Base-by-base conservation (phyloP, 1,140 invertebrate species). In the Chelonus insularis region DNA sequence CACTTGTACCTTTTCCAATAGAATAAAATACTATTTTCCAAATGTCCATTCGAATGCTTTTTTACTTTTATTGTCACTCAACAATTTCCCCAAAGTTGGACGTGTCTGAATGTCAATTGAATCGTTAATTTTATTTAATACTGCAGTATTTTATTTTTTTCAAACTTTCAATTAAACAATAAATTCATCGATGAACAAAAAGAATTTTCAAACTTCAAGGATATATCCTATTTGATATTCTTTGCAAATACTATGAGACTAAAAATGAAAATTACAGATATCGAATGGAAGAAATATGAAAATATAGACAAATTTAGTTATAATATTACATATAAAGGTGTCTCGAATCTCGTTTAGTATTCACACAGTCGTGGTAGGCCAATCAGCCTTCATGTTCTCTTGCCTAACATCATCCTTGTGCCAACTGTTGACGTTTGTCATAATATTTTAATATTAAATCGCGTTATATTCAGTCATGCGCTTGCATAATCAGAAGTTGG, bases 391-490 rank as follows among this genome's bases (percentile, higher is more conserved):
- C 69, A 65, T 61, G 37, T 57, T 72, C 73, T 74, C 73, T 75
- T 73, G 68, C 37, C 52, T n/a, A 48, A 16, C 48, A 20, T n/a
- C 41, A 39, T 47, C 51, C 36, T 64, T 64, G 68, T 70, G 65
- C 67, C 75, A 75, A 73, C 72, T 81, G 77, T 82, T 82, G 78
- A 79, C 80, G 73, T 82, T 82, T 82, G 78, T 82, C 77, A 81
- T 82, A 82, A 82, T 82, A 82, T 81, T 82, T 82, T 82, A 82
- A 82, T 82, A 80, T 80, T 82, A 80, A 82, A 82, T 82, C 77
- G 77, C 75, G 73, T 80, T 79, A 81, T 71, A 76, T 69, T 71
- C 77, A 79, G 75, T 72, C 78, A 79, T 79, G 77, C 78, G 77
- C 75, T 78, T 74, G 79, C 77, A 81, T 80, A 80, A 81, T 81